A percentile compares a stretch with the other conserved stretches of the same genome.
Conservation (phyloP, 2,113 vertebrate genomes). For the Petaurus breviceps region DNA sequence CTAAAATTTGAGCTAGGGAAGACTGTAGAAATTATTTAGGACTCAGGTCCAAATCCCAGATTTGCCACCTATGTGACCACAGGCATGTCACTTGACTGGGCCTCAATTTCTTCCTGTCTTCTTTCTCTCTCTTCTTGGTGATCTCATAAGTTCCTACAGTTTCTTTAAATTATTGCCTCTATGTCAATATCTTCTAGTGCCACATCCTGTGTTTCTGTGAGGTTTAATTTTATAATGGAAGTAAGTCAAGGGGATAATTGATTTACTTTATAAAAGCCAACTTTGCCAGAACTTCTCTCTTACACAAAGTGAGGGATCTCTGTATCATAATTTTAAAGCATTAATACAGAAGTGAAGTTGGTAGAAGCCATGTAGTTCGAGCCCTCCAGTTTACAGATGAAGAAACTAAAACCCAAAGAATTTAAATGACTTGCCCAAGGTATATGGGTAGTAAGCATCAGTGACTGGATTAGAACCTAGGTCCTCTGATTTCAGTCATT, state of each 20-base stretch:
- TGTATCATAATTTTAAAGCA: conserved; percentile 34
- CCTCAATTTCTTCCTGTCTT: neutral
- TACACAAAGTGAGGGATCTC: conserved; percentile 32
- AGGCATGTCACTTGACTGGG: neutral
- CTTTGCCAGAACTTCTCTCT: neutral
- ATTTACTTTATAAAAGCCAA: conserved; percentile 30
- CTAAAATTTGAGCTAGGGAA: neutral
- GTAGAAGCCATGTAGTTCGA: neutral
- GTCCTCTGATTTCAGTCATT: neutral
- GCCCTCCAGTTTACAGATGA: neutral
- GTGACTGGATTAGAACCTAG: neutral
- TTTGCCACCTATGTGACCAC: neutral
- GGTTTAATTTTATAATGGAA: conserved; percentile 2
- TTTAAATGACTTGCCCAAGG: neutral
- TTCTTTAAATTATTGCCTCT: neutral
- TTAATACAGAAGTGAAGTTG: conserved; percentile 21
- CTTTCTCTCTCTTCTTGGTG: neutral
- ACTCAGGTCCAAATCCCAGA: neutral
- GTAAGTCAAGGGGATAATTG: conserved; percentile 1
- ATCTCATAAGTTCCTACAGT: neutral
- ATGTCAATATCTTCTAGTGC: neutral
- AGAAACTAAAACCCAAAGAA: neutral
- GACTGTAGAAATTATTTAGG: neutral
- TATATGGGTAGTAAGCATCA: neutral
- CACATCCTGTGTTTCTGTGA: conserved; percentile 12